Evolutionary conservation across 2,113 vertebrate species (phyloP), one percentile per base, ranked within the genome.

Genomic region (Microcebus griseorufus): DNA sequence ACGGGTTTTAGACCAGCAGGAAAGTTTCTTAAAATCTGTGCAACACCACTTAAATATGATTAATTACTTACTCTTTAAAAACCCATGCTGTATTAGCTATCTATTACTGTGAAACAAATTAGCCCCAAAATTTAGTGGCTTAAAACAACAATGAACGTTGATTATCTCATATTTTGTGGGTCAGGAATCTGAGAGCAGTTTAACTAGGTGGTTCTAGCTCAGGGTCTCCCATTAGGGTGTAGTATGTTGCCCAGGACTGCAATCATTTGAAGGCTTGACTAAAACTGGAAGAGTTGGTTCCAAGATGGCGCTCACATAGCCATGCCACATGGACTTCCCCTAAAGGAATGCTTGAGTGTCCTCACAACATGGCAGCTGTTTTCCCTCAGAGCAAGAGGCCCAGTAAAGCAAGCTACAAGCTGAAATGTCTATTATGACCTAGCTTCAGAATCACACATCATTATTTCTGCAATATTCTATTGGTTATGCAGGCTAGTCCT

Each of bases 51-150:
- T 95, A 94, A 84, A 76, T 88, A 80, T 69, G n/a, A 91, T 67
- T 73, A 93, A 58, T 86, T 83, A 87, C 25, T 86, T 79, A 87
- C 32, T 92, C 51, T 78, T 89, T 82, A 67, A 86, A 95, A 97
- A 55, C 34, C 60, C 34, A 91, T 45, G 25, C 45, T 96, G 29
- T 80, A 94, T 90, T 88, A 94, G n/a, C 64, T 70, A 87, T 32
- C 45, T 29, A 88, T 64, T 88, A 75, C 70, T 81, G 13, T 80
- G 37, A 95, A 87, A 96, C n/a, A 85, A 86, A 79, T 58, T 85
- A 73, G 67, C n/a, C 67, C 51, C 42, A 64, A 80, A 94, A 76
- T 7, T 42, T 62, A 78, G 37, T 34, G 16, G 42, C 23, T 91
- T 60, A 78, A 85, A 91, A 81, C 75, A 82, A 42, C 42, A 80